Evolutionary conservation across 1,140 invertebrate species (phyloP).

Genomic region (Phortica variegata): DNA sequence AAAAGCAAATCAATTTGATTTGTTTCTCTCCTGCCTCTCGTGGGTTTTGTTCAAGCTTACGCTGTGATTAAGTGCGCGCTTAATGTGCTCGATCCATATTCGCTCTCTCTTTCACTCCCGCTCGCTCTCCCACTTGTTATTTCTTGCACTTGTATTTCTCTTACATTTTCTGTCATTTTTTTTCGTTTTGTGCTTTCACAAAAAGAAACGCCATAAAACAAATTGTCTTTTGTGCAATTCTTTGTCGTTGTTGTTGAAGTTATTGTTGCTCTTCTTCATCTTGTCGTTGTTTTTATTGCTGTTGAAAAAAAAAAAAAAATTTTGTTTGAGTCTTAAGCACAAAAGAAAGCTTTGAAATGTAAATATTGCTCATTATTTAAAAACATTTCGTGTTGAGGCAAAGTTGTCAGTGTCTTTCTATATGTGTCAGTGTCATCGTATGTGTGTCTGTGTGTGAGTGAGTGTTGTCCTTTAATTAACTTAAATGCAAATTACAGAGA

Average conservation of each 20-base stretch:
- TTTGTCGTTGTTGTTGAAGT: too few relatives aligned
- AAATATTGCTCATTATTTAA: conserved; percentile 54
- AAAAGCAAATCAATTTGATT: conserved; percentile 45
- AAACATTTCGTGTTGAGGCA: conserved; percentile 43
- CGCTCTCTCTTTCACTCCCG: too few relatives aligned
- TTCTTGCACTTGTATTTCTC: too few relatives aligned
- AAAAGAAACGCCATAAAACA: conserved; percentile 51
- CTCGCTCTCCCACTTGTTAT: too few relatives aligned
- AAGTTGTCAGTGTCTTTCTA: conserved; percentile 22
- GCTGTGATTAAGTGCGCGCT: conserved; percentile 50
- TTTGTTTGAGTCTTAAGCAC: too few relatives aligned
- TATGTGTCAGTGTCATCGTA: neutral
- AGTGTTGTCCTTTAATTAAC: conserved; percentile 42
- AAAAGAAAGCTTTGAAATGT: conserved; percentile 27
- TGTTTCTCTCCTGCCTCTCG: conserved; percentile 29
- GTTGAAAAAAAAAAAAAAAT: too few relatives aligned
- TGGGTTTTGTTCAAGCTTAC: neutral
- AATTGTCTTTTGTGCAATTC: conserved; percentile 42
- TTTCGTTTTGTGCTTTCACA: too few relatives aligned
- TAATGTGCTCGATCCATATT: conserved; percentile 42
- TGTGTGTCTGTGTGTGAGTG: conserved; percentile 11
- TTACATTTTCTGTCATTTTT: too few relatives aligned
- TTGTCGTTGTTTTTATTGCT: too few relatives aligned
- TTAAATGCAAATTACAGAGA: conserved; percentile 30
- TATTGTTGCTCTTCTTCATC: neutral